Conservation (phyloP, 2,797 vertebrate genomes). For the Artibeus lituratus region DNA sequence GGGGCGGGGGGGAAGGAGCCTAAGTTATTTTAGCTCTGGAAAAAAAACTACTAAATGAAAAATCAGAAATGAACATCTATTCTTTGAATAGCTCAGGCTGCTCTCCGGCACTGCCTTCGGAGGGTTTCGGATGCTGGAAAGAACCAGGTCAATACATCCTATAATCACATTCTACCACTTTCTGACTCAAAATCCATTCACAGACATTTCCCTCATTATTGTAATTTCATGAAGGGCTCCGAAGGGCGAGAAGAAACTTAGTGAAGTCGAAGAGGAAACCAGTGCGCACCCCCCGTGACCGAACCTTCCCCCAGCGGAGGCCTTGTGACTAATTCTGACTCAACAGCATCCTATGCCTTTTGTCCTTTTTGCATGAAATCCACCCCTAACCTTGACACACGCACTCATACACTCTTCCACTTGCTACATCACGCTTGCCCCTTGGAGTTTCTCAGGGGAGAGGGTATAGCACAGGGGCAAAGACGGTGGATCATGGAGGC, state of each 20-base stretch:
- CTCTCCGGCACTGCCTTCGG: constrained; percentile 43
- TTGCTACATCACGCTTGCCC: neutral
- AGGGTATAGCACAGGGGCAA: neutral
- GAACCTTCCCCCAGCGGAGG: neutral
- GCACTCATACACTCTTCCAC: neutral
- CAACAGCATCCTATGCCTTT: neutral
- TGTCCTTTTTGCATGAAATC: neutral
- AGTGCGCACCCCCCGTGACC: neutral
- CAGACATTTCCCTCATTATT: constrained; percentile 15
- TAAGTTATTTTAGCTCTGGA: constrained; percentile 65
- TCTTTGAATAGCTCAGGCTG: constrained; percentile 45
- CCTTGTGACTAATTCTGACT: neutral
- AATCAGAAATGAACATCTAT: constrained; percentile 50
- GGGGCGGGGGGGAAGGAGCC: neutral
- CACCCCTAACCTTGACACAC: neutral
- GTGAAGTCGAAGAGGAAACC: neutral
- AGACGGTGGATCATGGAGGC: neutral
- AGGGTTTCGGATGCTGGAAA: constrained; percentile 34
- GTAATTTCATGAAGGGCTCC: neutral
- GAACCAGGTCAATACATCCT: constrained; percentile 51
- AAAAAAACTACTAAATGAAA: constrained; percentile 44
- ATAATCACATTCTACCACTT: constrained; percentile 11
- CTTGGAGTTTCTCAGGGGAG: neutral
- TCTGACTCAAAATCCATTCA: constrained; percentile 15
- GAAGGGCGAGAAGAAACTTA: neutral